Evolutionary conservation across 2,113 vertebrate species (phyloP).

Genomic region (Gallinago media): DNA sequence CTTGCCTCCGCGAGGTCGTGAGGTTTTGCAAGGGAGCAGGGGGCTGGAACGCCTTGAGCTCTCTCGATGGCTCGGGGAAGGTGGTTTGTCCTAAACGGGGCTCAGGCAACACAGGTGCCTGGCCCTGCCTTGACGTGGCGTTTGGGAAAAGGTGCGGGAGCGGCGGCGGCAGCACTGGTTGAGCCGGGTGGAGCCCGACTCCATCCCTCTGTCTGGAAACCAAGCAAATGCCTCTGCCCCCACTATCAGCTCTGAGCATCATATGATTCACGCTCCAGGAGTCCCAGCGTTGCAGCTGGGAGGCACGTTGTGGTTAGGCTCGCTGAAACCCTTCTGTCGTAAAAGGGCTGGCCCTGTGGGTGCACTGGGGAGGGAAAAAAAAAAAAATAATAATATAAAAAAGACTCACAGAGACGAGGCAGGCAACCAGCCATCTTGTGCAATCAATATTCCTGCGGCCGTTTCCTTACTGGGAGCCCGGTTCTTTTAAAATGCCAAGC

Average conservation of each 20-base stretch:
- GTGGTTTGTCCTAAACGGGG: not conserved
- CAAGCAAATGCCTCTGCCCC: slow-evolving; percentile 66
- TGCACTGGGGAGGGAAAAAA: not conserved
- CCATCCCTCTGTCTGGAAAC: slow-evolving; percentile 50
- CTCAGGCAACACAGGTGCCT: not conserved
- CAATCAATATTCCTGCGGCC: not conserved
- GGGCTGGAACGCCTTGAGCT: slow-evolving; percentile 9
- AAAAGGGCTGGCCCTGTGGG: slow-evolving; percentile 32
- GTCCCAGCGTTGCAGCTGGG: slow-evolving; percentile 59
- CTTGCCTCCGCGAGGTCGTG: slow-evolving; percentile 9
- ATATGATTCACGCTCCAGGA: slow-evolving; percentile 63
- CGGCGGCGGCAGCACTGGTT: slow-evolving; percentile 57
- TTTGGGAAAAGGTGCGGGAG: not conserved
- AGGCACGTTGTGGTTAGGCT: slow-evolving; percentile 63
- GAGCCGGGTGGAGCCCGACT: slow-evolving; percentile 26
- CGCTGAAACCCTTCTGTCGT: slow-evolving; percentile 37
- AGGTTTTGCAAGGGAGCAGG: slow-evolving; percentile 45
- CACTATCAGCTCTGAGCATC: slow-evolving; percentile 52
- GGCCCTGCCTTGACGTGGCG: not conserved
- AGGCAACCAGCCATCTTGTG: slow-evolving; percentile 26
- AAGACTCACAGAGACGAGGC: not conserved
- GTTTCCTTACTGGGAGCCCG: not conserved
- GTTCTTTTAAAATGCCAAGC: not conserved
- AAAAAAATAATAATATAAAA: not conserved
- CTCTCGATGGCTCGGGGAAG: not conserved